Evolutionary conservation across 2,113 vertebrate genomes (phyloP).

Genomic region (Suricata suricatta): DNA sequence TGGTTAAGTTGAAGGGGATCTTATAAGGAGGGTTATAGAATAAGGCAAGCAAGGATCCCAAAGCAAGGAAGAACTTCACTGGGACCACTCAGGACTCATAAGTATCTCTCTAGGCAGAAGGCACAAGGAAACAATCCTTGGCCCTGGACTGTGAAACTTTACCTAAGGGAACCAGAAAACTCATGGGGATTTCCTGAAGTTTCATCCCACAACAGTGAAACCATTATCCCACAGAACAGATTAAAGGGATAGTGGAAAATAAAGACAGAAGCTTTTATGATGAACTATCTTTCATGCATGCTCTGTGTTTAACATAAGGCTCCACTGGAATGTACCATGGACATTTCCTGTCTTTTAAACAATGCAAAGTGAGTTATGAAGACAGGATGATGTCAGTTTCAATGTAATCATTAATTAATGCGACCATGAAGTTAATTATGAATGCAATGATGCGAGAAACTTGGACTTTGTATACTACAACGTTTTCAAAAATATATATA

Average conservation of each 20-base stretch:
- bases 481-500: neutral
- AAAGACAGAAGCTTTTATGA: neutral
- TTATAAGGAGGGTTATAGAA: neutral
- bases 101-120: neutral
- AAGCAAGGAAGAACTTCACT: neutral
- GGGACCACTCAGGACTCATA: too few species aligned
- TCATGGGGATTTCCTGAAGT: neutral
- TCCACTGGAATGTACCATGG: neutral
- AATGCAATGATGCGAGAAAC: neutral
- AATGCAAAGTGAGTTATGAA: neutral
- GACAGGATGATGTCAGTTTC: neutral
- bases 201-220: neutral
- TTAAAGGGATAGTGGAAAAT: neutral
- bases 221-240: neutral
- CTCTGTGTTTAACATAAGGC: neutral
- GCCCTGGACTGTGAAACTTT: neutral
- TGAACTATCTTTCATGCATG: neutral
- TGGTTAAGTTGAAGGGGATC: neutral
- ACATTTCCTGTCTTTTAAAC: neutral
- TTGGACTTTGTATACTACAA: neutral
- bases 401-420: neutral
- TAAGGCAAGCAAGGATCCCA: neutral
- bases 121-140: neutral
- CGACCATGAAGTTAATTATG: neutral
- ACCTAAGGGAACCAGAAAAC: neutral